Evolutionary conservation across 2,888 invertebrate species (phyloP).

Genomic region (Leptinotarsa tumamoca): DNA sequence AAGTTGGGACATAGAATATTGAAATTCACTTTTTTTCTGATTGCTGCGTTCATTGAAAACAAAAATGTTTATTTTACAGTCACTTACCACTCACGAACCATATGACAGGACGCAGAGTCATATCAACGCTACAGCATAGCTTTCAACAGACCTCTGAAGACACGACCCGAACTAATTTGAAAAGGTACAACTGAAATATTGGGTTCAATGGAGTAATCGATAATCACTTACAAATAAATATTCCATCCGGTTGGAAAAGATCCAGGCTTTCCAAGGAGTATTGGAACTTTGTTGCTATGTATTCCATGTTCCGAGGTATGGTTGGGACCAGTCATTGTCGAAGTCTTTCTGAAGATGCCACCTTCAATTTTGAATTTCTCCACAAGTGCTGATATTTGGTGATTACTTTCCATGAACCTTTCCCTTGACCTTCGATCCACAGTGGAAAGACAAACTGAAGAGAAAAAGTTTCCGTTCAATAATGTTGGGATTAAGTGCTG

Average conservation of each 20-base stretch:
- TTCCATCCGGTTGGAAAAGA: slow-evolving; percentile 76
- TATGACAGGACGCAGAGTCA: too few species aligned
- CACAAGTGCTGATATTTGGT: slow-evolving; percentile 90
- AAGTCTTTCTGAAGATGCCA: slow-evolving; percentile 76
- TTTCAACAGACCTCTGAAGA: too few species aligned
- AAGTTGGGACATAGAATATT: too few species aligned
- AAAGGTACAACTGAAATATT: slow-evolving; percentile 24
- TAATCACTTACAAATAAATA: slow-evolving; percentile 73
- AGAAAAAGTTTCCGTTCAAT: slow-evolving; percentile 44
- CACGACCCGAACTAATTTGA: too few species aligned
- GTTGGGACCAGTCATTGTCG: slow-evolving; percentile 70
- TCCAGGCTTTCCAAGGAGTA: slow-evolving; percentile 81
- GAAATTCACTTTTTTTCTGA: too few species aligned
- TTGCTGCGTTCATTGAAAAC: too few species aligned
- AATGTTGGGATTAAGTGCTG: too few species aligned
- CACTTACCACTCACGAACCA: too few species aligned
- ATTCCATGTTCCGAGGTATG: slow-evolving; percentile 66
- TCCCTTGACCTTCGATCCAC: slow-evolving; percentile 87
- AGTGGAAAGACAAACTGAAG: slow-evolving; percentile 79
- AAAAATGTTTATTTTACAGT: too few species aligned
- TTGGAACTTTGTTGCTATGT: slow-evolving; percentile 75
- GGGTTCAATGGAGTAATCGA: not conserved
- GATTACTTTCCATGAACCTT: slow-evolving; percentile 92
- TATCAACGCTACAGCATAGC: too few species aligned
- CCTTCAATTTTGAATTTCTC: slow-evolving; percentile 93